Conservation (phyloP, 23 tunicate genomes). For the Trididemnum clinides region DNA sequence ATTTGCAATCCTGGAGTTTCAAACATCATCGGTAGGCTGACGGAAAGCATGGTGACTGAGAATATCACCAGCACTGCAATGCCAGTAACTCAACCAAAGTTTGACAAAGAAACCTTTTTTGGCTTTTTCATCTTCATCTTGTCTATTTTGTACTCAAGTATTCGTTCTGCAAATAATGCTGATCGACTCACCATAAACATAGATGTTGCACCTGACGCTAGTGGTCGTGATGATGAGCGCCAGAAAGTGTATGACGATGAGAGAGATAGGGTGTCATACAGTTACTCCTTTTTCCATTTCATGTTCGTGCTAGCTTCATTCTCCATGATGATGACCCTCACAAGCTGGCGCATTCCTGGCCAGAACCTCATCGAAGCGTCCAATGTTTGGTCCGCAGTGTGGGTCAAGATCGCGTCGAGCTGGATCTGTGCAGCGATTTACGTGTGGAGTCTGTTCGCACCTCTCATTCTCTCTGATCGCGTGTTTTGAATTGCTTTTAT, state of each 20-base stretch:
- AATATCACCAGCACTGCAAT: conserved; percentile 14
- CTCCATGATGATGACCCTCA: conserved; percentile 96
- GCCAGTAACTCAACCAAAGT: conserved; percentile 24
- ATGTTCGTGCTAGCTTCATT: conserved; percentile 92
- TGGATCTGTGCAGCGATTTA: conserved; percentile 86
- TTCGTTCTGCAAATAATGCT: conserved; percentile 64
- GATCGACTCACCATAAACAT: conserved; percentile 57
- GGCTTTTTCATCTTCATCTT: conserved; percentile 84
- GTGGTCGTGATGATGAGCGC: conserved; percentile 3
- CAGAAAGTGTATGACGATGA: conserved; percentile 89
- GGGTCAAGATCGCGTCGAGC: conserved; percentile 89
- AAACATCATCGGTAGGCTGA: not conserved
- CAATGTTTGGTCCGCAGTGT: conserved; percentile 74
- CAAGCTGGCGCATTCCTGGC: conserved; percentile 88
- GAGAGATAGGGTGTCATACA: conserved; percentile 73
- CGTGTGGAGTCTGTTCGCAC: conserved; percentile 93
- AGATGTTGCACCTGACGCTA: not conserved
- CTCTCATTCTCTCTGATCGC: conserved; percentile 65
- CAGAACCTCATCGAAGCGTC: conserved; percentile 6
- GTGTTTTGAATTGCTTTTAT: too few relatives aligned
- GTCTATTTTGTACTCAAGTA: conserved; percentile 75
- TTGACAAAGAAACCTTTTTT: conserved; percentile 75
- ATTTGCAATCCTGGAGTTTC: conserved; percentile 81
- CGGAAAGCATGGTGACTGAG: not conserved
- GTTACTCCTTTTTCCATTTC: conserved; percentile 92